Conservation (phyloP, 2,888 invertebrate species). For the Dendrolimus pini region DNA sequence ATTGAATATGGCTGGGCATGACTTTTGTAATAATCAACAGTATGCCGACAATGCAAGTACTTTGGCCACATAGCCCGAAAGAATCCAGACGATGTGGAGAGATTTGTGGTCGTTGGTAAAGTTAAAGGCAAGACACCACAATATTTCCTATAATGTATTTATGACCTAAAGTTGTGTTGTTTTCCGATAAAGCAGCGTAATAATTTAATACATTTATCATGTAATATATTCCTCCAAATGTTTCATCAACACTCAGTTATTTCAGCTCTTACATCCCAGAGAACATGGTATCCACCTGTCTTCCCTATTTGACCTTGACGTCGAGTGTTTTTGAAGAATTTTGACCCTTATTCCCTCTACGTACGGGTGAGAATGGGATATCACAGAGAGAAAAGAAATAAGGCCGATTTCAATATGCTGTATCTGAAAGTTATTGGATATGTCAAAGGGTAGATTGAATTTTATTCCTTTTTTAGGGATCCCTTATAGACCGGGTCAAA, state of each 20-base stretch:
- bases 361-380: not conserved
- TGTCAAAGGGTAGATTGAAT: constrained; percentile 22
- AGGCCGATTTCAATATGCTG: constrained; percentile 19
- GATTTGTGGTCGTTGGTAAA: no score
- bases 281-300: not conserved
- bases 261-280: not conserved
- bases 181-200: not conserved
- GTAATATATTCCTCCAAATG: not conserved
- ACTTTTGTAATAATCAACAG: no score
- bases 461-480: constrained; percentile 14
- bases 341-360: not conserved
- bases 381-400: not conserved
- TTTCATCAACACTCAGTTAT: not conserved
- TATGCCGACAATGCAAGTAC: no score
- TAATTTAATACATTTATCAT: not conserved
- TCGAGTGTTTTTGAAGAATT: not conserved
- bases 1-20: no score
- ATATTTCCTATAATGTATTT: no score
- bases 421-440: constrained; percentile 22
- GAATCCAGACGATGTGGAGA: no score
- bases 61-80: no score
- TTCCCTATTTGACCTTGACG: not conserved
- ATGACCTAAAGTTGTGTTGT: no score
- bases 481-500: not conserved
- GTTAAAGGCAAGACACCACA: no score